Evolutionary conservation across 2,888 invertebrate genomes (phyloP).

Genomic region (Amiota mariae): DNA sequence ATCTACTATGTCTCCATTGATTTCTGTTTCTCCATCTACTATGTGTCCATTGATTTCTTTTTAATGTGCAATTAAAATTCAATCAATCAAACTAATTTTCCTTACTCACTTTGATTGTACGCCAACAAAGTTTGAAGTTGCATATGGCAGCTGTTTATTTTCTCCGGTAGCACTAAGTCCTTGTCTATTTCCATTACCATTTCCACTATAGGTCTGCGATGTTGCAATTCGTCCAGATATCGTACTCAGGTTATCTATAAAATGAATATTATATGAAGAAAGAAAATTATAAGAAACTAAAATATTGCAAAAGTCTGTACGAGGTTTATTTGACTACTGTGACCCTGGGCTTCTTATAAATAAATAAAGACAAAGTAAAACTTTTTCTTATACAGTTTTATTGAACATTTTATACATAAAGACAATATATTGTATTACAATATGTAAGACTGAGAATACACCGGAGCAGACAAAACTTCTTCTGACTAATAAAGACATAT

Average conservation of each 20-base stretch:
- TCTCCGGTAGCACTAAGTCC: constrained; percentile 34
- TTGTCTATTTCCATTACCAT: constrained; percentile 35
- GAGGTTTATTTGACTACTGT: too few species aligned
- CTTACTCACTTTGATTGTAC: constrained; percentile 72
- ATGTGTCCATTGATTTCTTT: not conserved
- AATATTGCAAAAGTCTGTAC: too few species aligned
- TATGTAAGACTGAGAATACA: too few species aligned
- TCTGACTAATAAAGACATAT: too few species aligned
- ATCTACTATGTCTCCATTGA: too few species aligned
- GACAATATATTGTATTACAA: too few species aligned
- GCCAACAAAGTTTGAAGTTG: constrained; percentile 49
- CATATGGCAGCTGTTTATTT: constrained; percentile 46
- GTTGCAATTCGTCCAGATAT: constrained; percentile 52
- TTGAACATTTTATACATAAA: too few species aligned
- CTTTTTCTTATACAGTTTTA: too few species aligned
- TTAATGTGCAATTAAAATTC: constrained; percentile 37
- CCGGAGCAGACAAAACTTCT: too few species aligned
- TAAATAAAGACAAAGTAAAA: too few species aligned
- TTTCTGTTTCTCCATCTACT: too few species aligned
- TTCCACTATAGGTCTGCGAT: constrained; percentile 45
- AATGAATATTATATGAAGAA: not conserved
- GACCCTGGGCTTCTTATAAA: too few species aligned
- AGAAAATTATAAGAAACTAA: not conserved
- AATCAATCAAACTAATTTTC: constrained; percentile 23
- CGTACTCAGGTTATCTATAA: constrained; percentile 61